Evolutionary conservation across 2,113 vertebrate genomes (phyloP).

Genomic region (Bufo bufo): DNA sequence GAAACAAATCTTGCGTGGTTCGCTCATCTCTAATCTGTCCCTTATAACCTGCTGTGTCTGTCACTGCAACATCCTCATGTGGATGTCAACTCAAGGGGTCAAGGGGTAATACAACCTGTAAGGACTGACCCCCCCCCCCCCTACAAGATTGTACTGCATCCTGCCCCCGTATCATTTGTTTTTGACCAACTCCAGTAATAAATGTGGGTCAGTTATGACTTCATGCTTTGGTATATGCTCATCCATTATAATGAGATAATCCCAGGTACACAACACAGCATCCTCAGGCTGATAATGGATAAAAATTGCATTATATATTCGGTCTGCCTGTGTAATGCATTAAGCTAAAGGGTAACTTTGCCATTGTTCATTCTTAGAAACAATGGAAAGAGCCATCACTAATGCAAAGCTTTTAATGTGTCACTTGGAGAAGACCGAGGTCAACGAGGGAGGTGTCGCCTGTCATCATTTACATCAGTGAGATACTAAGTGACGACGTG

Average conservation of each 20-base stretch:
- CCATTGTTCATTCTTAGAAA: not conserved
- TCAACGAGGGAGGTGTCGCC: not conserved
- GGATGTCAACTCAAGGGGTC: too few species aligned
- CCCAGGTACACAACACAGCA: not conserved
- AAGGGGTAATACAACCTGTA: too few species aligned
- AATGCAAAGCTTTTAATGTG: conserved; percentile 41
- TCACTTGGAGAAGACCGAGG: conserved; percentile 16
- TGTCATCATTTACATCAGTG: not conserved
- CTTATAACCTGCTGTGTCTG: too few species aligned
- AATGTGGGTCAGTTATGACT: conserved; percentile 8
- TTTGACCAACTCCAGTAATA: not conserved
- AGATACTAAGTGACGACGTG: not conserved
- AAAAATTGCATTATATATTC: conserved; percentile 8
- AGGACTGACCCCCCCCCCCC: too few species aligned
- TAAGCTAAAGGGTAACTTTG: not conserved
- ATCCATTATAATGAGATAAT: conserved; percentile 9
- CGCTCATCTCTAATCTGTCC: too few species aligned
- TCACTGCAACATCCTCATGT: too few species aligned
- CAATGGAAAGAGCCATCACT: not conserved
- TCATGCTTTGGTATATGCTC: not conserved
- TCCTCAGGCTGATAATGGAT: conserved; percentile 1
- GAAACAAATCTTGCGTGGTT: too few species aligned
- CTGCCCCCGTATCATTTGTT: not conserved
- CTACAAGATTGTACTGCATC: not conserved
- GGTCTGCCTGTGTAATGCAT: not conserved